Conservation (phyloP, 2,888 invertebrate genomes). For the Sussaba pulchella region DNA sequence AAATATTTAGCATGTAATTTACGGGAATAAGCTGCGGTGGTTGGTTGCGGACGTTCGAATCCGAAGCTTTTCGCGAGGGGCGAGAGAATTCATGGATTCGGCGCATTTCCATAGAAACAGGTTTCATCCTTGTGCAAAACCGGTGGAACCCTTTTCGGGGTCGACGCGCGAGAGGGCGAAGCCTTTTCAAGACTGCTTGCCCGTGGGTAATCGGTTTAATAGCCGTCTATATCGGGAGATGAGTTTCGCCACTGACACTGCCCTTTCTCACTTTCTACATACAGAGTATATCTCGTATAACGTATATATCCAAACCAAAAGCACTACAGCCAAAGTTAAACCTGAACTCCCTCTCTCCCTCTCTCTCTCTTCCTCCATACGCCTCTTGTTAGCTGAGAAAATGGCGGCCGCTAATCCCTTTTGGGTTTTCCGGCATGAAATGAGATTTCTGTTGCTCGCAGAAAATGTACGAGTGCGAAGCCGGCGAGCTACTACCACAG, state of each 20-base stretch:
- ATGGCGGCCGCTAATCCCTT: conserved; percentile 82
- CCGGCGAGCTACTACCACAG: conserved; percentile 70
- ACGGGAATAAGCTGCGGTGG: conserved; percentile 62
- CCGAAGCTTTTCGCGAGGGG: conserved; percentile 55
- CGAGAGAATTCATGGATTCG: conserved; percentile 57
- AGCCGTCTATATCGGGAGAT: conserved; percentile 72
- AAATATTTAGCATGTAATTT: conserved; percentile 64
- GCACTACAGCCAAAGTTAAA: conserved; percentile 80
- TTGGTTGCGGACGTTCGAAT: conserved; percentile 52
- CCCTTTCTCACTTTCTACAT: conserved; percentile 52
- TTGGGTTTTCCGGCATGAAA: conserved; percentile 80
- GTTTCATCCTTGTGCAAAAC: conserved; percentile 46
- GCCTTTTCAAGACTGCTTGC: conserved; percentile 76
- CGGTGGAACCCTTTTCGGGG: conserved; percentile 71
- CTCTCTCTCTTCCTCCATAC: too few relatives aligned
- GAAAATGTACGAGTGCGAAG: conserved; percentile 70
- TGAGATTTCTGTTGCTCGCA: conserved; percentile 80
- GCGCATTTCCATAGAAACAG: conserved; percentile 64
- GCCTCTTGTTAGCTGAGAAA: conserved; percentile 74
- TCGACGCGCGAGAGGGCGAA: conserved; percentile 61
- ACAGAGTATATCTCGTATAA: conserved; percentile 4
- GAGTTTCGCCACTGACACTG: conserved; percentile 53
- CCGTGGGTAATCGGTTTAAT: conserved; percentile 83
- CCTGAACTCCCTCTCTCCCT: conserved; percentile 77
- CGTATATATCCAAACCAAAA: conserved; percentile 58